Conservation (phyloP, 2,888 invertebrate species). For the Lomographa bimaculata region DNA sequence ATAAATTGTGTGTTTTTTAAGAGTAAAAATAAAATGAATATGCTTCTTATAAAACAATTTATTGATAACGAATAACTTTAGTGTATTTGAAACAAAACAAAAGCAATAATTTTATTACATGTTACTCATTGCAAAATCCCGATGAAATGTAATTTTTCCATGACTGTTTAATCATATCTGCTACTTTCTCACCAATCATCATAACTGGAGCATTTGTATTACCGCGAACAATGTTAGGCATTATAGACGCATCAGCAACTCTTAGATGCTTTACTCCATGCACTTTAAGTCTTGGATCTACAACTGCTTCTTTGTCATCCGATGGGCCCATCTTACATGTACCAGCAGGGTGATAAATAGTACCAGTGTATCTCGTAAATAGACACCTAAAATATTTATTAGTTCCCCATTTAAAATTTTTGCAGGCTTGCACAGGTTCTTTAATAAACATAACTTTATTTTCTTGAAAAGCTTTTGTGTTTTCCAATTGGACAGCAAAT, state of each 20-base stretch:
- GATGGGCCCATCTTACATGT: conserved; percentile 69
- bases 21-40: no score
- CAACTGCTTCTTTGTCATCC: conserved; percentile 63
- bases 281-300: conserved; percentile 57
- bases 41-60: no score
- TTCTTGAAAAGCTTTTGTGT: conserved; percentile 80
- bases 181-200: conserved; percentile 89
- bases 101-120: no score
- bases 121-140: no score
- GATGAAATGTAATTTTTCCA: conserved; percentile 57
- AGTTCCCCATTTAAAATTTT: conserved; percentile 77
- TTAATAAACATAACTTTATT: conserved; percentile 81
- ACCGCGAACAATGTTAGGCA: conserved; percentile 90
- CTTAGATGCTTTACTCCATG: conserved; percentile 76
- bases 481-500: conserved; percentile 79
- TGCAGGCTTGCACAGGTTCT: conserved; percentile 82
- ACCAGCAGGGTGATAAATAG: conserved; percentile 76
- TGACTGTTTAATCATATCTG: conserved; percentile 65
- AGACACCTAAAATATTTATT: conserved; percentile 87
- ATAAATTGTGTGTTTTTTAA: no score
- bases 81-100: no score
- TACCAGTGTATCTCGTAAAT: conserved; percentile 82
- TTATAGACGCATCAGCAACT: conserved; percentile 91
- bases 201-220: conserved; percentile 93
- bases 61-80: no score